Base-by-base conservation (phyloP, 1,140 invertebrate genomes). In the Drosophila ohnishii region DNA sequence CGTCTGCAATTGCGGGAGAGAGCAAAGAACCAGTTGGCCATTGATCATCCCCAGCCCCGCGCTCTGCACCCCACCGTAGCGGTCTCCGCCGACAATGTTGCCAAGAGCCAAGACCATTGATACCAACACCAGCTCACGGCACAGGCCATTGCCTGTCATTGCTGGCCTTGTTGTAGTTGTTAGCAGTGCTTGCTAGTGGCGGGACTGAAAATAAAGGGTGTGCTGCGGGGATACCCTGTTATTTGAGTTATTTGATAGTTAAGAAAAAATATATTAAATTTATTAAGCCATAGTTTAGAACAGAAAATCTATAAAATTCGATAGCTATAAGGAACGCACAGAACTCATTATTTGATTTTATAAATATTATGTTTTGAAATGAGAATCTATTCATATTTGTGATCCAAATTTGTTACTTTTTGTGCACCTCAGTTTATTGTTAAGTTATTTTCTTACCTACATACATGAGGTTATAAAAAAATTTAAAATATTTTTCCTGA, bases 21-120 rank as follows among this genome's bases (percentile, higher is more conserved):
- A 75, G 73, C 60, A 79, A 62, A 79, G 83, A 87, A 86, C 83
- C 83, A 83, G 83, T 87, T 86, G 75, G 78, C 82, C 72, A 75
- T 70, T 70, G 64, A 79, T 83, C 80, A 71, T 84, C 77, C 58
- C 61, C 56, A 37, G 35, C 51, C 42, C 45, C 50, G 56, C 60
- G 32, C 28, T 30, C 34, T 30, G 8, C n/a, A 28, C 7, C 22
- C n/a, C 30, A 37, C n/a, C 35, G 16, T 5, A 22, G 10, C 9
- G 5, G 5, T 45, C 25, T 0, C 3, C 19, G 50, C 19, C 22
- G 39, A 57, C 71, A 42, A 67, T 65, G 65, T 69, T 65, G 65
- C 61, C 62, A 51, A 66, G 42, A 71, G 35, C 72, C 62, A 40
- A 59, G 51, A 59, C 61, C 55, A 75, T 71, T 71, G 67, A 71